phyloP scores from a whole-genome alignment of 2,797 vertebrate species.

The Pseudochirops corinnae region DNA sequence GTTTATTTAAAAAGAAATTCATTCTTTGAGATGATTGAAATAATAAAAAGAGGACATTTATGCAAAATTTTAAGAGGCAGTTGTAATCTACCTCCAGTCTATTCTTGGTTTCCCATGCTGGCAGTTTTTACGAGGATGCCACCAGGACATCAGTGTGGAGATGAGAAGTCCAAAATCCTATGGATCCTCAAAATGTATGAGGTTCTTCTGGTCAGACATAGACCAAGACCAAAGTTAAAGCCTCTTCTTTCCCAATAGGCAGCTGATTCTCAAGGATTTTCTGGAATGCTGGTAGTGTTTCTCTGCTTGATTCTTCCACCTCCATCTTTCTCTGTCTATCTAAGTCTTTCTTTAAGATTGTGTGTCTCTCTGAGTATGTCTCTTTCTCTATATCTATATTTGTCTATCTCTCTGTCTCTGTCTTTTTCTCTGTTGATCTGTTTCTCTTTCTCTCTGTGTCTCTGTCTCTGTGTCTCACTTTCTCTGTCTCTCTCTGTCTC shows the following conservation, averaged over 20 bases:
- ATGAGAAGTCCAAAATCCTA: background rate
- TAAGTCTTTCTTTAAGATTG: background rate
- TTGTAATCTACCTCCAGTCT: background rate
- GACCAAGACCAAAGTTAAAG: background rate
- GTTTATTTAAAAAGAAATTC: background rate
- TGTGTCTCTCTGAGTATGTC: background rate
- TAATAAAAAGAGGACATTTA: background rate
- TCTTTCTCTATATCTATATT: background rate
- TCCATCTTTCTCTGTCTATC: too few species aligned
- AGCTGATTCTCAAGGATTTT: background rate
- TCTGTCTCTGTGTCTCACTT: too few species aligned
- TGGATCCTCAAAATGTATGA: background rate
- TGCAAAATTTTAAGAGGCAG: background rate
- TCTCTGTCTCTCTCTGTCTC: too few species aligned
- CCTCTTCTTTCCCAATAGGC: background rate
- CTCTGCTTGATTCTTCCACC: background rate
- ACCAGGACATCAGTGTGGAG: background rate
- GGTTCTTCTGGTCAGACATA: background rate
- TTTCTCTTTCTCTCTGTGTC: too few species aligned
- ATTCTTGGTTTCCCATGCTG: background rate
- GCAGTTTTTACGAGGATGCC: background rate
- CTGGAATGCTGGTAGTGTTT: background rate
- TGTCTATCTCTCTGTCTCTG: too few species aligned
- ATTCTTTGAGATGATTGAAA: background rate
- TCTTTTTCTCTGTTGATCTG: background rate